Conservation (phyloP, 92 coral and sea anemone species). For the Scolanthus callimorphus region DNA sequence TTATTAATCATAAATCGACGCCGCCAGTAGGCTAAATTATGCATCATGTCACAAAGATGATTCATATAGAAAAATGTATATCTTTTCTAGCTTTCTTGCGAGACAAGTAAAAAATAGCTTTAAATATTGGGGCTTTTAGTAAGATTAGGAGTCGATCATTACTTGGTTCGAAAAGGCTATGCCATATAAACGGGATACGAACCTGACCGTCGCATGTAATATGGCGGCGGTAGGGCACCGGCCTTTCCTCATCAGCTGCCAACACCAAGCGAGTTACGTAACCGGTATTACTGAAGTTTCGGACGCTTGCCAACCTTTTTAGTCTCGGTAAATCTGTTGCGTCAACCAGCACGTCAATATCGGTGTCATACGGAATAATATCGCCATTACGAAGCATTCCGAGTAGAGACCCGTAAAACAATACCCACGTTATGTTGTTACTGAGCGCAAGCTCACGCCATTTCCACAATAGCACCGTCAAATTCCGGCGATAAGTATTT, state of each 20-base stretch:
- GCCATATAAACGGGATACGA: too few relatives aligned
- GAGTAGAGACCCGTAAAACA: conserved; percentile 2
- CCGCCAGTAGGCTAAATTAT: too few relatives aligned
- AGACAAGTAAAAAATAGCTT: too few relatives aligned
- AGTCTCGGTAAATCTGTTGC: neutral
- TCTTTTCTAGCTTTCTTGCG: too few relatives aligned
- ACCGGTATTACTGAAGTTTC: neutral
- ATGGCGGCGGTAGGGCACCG: neutral
- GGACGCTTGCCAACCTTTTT: neutral
- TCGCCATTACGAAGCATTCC: neutral
- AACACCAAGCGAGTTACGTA: neutral
- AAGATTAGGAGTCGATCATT: too few relatives aligned
- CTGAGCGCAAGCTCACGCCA: neutral
- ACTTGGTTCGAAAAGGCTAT: too few relatives aligned
- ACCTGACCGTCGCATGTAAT: conserved; percentile 10
- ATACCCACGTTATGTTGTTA: neutral
- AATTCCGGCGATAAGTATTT: neutral
- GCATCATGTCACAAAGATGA: too few relatives aligned
- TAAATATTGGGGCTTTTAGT: too few relatives aligned
- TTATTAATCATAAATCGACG: too few relatives aligned
- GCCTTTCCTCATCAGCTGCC: neutral
- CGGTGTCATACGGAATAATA: conserved; percentile 6
- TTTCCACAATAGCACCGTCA: neutral
- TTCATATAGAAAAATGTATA: too few relatives aligned
- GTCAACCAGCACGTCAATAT: conserved; percentile 6